phyloP scores from a whole-genome alignment of 1,140 invertebrate species.

The Bradysia coprophila region DNA sequence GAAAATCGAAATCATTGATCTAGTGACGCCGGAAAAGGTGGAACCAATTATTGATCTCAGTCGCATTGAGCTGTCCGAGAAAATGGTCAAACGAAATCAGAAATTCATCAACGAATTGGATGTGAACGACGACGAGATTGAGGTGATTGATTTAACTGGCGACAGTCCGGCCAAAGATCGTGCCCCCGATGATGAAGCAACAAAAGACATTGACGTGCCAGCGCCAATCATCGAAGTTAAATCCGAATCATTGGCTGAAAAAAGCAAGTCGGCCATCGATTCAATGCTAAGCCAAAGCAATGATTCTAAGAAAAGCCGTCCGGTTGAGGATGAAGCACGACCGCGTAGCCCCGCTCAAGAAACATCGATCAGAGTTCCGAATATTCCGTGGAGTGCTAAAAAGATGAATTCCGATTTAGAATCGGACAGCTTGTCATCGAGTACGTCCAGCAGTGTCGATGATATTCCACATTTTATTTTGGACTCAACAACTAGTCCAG shows the following conservation, averaged over 20 bases:
- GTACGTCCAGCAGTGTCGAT: slow-evolving; percentile 18
- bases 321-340: slow-evolving; percentile 22
- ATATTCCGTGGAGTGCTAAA: slow-evolving; percentile 31
- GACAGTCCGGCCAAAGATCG: slow-evolving; percentile 7
- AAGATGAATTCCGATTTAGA: slow-evolving; percentile 16
- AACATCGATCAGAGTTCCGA: slow-evolving; percentile 34
- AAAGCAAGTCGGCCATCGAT: background rate
- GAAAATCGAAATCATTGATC: slow-evolving; percentile 19
- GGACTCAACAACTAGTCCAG: slow-evolving; percentile 23
- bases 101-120: background rate
- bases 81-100: background rate
- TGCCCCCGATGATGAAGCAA: slow-evolving; percentile 3
- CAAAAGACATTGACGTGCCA: slow-evolving; percentile 5
- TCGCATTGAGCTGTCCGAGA: background rate
- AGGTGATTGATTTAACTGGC: slow-evolving; percentile 13
- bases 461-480: slow-evolving; percentile 23
- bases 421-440: slow-evolving; percentile 10
- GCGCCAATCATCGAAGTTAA: slow-evolving; percentile 6
- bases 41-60: slow-evolving; percentile 15
- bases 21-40: slow-evolving; percentile 12
- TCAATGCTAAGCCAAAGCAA: background rate
- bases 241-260: background rate
- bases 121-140: background rate
- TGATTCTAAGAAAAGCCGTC: slow-evolving; percentile 1
- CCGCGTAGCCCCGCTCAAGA: slow-evolving; percentile 37